phyloP scores from a whole-genome alignment of 2,113 vertebrate genomes.

The Helogale parvula region DNA sequence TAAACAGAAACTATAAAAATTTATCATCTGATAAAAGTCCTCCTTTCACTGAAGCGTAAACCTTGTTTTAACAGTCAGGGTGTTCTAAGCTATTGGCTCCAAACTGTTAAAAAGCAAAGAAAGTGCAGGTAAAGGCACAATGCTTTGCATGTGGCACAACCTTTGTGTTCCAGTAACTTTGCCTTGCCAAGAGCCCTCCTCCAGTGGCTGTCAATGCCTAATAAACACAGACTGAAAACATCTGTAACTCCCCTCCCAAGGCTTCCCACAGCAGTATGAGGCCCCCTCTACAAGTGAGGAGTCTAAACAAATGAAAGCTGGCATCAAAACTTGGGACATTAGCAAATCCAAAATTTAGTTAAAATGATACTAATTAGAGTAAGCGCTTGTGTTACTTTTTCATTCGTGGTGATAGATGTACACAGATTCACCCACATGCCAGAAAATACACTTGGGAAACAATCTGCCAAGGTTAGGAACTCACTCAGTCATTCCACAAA shows the following conservation, averaged over 20 bases:
- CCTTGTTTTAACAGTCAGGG: slow-evolving; percentile 34
- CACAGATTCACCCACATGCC: not conserved
- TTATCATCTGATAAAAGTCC: slow-evolving; percentile 69
- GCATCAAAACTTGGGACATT: not conserved
- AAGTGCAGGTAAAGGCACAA: slow-evolving; percentile 16
- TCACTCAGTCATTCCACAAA: not conserved
- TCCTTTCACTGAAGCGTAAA: slow-evolving; percentile 55
- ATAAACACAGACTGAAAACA: not conserved
- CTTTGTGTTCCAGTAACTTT: not conserved
- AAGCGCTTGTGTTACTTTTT: not conserved
- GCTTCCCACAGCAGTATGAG: not conserved
- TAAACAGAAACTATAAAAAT: slow-evolving; percentile 68
- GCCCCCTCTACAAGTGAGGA: not conserved
- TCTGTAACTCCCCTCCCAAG: not conserved
- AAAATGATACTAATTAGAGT: not conserved
- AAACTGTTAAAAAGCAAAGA: slow-evolving; percentile 40
- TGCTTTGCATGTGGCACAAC: not conserved
- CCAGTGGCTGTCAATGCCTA: not conserved
- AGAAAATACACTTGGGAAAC: not conserved
- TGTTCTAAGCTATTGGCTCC: slow-evolving; percentile 50
- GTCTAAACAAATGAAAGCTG: not conserved
- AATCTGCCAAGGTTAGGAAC: not conserved
- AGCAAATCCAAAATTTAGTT: not conserved
- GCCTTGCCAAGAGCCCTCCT: not conserved
- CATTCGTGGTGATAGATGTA: not conserved